Evolutionary conservation across 2,113 vertebrate genomes (phyloP), one percentile per base, ranked within the genome.

Genomic region (Passer domesticus): DNA sequence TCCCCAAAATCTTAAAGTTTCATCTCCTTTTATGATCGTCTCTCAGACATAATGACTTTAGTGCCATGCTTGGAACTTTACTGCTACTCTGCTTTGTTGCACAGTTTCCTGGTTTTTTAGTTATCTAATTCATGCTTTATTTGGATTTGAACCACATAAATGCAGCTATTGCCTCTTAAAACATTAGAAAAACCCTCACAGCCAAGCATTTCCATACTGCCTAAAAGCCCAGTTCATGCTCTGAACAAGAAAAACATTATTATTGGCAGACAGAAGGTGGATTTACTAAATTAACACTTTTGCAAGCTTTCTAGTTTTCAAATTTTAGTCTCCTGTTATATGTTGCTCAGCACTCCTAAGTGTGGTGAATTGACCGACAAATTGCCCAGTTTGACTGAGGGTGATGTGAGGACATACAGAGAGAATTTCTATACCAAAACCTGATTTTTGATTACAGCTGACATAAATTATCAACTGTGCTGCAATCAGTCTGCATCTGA

Each of bases 1-100:
- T n/a, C 9, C 12, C 27, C 19, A 66, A 59, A 74, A 58, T 7
- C n/a, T 35, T 16, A 35, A 50, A 31, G 7, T 17, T 76, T 83
- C 30, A 47, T 27, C 30, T 86, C 24, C 24, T 87, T 63, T 39
- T 73, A 0, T 5, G 13, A 49, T 9, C 44, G 15, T 44, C 15
- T 24, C 13, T 73, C 44, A 76, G 37, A 46, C 9, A 30, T 35
- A 17, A 59, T 22, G n/a, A 80, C 11, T 72, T 43, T 7, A 47
- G 22, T 31, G 37, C 4, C 23, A 41, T 7, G 10, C 17, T 69
- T 0, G 0, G 27, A 82, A 84, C 25, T n/a, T 31, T 35, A 49
- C 33, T 39, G 35, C 10, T 74, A 24, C 11, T 64, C 49, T 55
- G 15, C 10, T 84, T 64, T 59, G 35, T 30, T 63, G 15, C 22